Conservation (phyloP, 2,888 invertebrate genomes). For the Caenorhabditis doughertyi region DNA sequence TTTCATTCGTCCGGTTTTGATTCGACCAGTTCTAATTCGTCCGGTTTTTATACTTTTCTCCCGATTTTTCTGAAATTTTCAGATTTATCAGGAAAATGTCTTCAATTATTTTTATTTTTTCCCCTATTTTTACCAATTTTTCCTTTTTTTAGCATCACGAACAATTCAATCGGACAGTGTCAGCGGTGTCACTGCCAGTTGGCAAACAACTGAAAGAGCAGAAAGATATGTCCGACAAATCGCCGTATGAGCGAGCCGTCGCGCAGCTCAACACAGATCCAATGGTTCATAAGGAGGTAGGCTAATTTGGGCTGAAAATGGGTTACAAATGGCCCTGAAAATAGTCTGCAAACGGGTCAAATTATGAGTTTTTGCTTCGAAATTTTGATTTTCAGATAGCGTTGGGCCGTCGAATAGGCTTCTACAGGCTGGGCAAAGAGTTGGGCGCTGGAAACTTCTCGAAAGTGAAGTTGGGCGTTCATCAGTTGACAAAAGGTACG, state of each 20-base stretch:
- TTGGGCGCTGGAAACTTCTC: constrained; percentile 90
- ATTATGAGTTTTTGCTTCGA: background rate
- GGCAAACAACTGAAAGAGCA: constrained; percentile 61
- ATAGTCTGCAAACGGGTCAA: no score
- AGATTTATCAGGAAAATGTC: background rate
- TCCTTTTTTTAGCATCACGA: constrained; percentile 50
- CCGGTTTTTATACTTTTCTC: background rate
- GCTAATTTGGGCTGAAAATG: background rate
- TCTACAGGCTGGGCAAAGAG: constrained; percentile 89
- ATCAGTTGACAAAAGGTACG: constrained; percentile 88
- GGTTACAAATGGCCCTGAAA: no score
- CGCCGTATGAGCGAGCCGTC: constrained; percentile 71
- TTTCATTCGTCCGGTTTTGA: no score
- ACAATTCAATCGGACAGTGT: constrained; percentile 62
- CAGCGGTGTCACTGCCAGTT: constrained; percentile 75
- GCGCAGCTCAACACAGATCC: constrained; percentile 79
- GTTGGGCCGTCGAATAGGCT: constrained; percentile 88
- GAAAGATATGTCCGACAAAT: constrained; percentile 62
- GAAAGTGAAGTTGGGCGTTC: constrained; percentile 89
- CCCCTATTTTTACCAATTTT: background rate
- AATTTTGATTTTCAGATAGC: constrained; percentile 85
- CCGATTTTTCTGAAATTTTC: background rate
- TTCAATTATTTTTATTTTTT: background rate
- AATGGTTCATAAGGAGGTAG: constrained; percentile 84
- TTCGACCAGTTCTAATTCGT: no score